Conservation (phyloP, 1,140 invertebrate species). For the Scaptomyza graminum region DNA sequence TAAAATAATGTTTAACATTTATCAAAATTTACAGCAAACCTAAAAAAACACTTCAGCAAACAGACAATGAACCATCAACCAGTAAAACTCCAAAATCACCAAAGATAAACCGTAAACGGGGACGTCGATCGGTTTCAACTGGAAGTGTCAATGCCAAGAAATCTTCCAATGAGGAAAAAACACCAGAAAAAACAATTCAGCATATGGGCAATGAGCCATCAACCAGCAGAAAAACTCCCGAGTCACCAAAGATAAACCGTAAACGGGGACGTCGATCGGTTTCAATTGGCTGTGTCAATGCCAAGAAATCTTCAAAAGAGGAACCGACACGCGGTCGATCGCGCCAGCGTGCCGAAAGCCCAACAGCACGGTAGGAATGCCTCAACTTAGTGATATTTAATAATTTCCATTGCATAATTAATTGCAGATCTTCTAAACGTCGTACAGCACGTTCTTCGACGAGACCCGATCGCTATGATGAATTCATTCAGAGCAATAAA, state of each 20-base stretch:
- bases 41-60: neutral
- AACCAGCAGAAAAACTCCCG: neutral
- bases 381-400: neutral
- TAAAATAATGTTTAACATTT: no score
- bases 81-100: neutral
- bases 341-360: neutral
- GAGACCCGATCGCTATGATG: conserved; percentile 36
- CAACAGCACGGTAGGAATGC: conserved; percentile 18
- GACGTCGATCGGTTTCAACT: conserved; percentile 57
- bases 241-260: neutral
- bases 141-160: neutral
- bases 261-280: conserved; percentile 52
- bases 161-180: neutral
- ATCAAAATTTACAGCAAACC: neutral
- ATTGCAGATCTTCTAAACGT: conserved; percentile 20
- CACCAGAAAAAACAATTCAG: neutral
- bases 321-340: neutral
- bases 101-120: conserved; percentile 11
- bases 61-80: neutral
- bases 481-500: conserved; percentile 29
- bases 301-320: neutral
- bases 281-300: conserved; percentile 30
- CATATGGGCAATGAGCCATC: neutral
- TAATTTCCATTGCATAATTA: neutral
- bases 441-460: conserved; percentile 50